A percentile compares a stretch with the other conserved stretches of the same genome.
phyloP scores from a whole-genome alignment of 2,797 vertebrate genomes.

The Uromys caudimaculatus region DNA sequence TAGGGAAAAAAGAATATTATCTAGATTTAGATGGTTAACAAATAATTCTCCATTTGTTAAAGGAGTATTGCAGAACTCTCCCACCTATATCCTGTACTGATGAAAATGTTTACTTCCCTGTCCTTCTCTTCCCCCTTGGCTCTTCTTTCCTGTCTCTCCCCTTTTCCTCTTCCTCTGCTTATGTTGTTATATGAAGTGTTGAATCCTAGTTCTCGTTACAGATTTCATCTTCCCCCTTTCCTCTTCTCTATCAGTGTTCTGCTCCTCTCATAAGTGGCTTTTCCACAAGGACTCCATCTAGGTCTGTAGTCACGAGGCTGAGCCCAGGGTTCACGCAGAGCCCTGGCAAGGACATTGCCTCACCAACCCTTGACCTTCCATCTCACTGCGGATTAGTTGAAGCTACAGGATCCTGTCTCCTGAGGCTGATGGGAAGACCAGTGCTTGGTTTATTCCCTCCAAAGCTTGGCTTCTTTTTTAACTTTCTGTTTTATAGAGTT shows the following conservation, averaged over 20 bases:
- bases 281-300: neutral
- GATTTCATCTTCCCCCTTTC: neutral
- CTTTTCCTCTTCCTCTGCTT: neutral
- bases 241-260: neutral
- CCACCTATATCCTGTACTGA: neutral
- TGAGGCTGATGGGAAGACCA: neutral
- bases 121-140: neutral
- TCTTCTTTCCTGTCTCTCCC: neutral
- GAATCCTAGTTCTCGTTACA: neutral
- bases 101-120: neutral
- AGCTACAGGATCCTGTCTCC: constrained; percentile 4
- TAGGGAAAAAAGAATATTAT: neutral
- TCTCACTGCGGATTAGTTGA: constrained; percentile 19
- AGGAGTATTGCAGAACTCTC: neutral
- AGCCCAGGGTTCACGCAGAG: neutral
- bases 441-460: neutral
- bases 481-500: neutral
- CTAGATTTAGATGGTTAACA: neutral
- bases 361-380: neutral
- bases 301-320: neutral
- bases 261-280: neutral
- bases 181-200: neutral
- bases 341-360: neutral
- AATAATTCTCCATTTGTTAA: neutral
- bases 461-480: neutral